Evolutionary conservation across 2,888 invertebrate genomes (phyloP).

Genomic region (Galerucella calmariensis): DNA sequence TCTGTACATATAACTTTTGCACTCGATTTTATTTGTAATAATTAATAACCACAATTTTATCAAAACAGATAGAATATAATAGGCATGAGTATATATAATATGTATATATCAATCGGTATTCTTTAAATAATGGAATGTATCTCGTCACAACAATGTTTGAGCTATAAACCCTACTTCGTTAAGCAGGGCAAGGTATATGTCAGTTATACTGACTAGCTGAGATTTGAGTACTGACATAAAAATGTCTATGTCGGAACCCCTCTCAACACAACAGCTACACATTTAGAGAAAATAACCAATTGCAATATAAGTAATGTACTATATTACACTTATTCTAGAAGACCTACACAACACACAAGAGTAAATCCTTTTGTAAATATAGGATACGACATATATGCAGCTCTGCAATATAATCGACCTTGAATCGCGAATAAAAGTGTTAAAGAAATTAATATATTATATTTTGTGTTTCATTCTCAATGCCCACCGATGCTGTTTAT

Average conservation of each 20-base stretch:
- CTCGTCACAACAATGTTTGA: constrained; percentile 67
- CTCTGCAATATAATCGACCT: constrained; percentile 58
- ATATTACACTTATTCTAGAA: constrained; percentile 64
- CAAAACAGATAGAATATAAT: constrained; percentile 64
- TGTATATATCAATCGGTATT: constrained; percentile 59
- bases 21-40: constrained; percentile 63
- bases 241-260: constrained; percentile 54
- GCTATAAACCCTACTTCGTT: constrained; percentile 62
- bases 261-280: constrained; percentile 66
- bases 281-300: constrained; percentile 65
- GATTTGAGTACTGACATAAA: constrained; percentile 54
- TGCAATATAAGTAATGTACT: constrained; percentile 65
- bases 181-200: constrained; percentile 56
- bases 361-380: constrained; percentile 63
- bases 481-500: constrained; percentile 28
- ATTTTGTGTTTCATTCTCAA: constrained; percentile 28
- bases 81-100: constrained; percentile 63
- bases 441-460: constrained; percentile 34
- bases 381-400: constrained; percentile 55
- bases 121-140: constrained; percentile 65
- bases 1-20: constrained; percentile 67
- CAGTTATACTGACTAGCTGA: constrained; percentile 54
- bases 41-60: constrained; percentile 63
- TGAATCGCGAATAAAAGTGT: constrained; percentile 55
- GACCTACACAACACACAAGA: constrained; percentile 67